Percentiles rank a stretch among this genome's conserved stretches.
Conservation (phyloP, 1,140 invertebrate genomes). For the Diuraphis noxia region DNA sequence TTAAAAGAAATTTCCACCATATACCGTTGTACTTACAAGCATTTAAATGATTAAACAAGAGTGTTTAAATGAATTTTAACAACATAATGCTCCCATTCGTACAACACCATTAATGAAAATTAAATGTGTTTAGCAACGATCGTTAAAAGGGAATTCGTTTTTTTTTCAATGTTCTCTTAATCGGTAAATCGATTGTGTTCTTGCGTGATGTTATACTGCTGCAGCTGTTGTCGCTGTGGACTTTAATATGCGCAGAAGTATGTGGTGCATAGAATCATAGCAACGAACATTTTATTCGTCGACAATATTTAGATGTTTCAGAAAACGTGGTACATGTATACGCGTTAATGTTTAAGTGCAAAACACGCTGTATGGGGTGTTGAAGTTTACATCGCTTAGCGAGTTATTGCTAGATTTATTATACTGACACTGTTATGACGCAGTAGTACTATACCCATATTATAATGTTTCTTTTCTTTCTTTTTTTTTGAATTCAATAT, state of each 20-base stretch:
- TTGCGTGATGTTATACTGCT: neutral
- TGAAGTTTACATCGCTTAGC: neutral
- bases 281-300: neutral
- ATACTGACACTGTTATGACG: no score
- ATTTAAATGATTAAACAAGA: neutral
- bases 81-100: neutral
- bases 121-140: neutral
- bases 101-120: neutral
- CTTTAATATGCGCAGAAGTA: neutral
- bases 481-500: neutral
- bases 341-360: no score
- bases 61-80: neutral
- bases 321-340: no score
- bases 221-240: neutral
- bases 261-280: neutral
- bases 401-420: neutral
- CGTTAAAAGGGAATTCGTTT: neutral
- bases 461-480: neutral
- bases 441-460: no score
- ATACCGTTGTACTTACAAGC: neutral
- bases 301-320: neutral
- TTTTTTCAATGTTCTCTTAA: neutral
- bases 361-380: neutral
- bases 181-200: neutral
- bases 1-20: neutral